Percentiles rank a stretch among this genome's conserved stretches.
These are phyloP conservation scores for Magallana gigas DNA, from an alignment of 1,140 invertebrate species.

Conservation along the genomic window DNA sequence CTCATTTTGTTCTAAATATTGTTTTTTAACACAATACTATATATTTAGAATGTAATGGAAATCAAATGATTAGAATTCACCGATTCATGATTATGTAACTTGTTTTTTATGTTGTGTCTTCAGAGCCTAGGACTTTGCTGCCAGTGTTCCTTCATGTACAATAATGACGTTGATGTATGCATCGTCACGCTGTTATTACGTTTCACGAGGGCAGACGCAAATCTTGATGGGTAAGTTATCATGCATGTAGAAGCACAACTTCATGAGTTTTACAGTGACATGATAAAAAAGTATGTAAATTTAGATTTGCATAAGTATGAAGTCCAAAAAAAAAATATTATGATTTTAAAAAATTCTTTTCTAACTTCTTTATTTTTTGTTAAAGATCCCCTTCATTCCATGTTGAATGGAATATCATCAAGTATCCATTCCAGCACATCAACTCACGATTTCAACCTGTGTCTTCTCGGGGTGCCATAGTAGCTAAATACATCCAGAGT, in stretches of 20 bases:
- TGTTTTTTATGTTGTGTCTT: conserved; percentile 38
- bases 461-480: conserved; percentile 66
- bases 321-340: too few relatives aligned
- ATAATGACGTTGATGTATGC: conserved; percentile 62
- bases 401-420: conserved; percentile 68
- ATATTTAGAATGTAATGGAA: too few relatives aligned
- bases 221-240: conserved; percentile 34
- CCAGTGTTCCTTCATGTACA: conserved; percentile 69
- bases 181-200: conserved; percentile 68
- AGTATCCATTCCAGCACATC: conserved; percentile 69
- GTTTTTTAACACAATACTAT: too few relatives aligned
- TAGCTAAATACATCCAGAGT: conserved; percentile 69
- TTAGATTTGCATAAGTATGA: too few relatives aligned
- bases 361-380: too few relatives aligned
- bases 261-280: too few relatives aligned
- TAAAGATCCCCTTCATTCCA: conserved; percentile 51
- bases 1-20: too few relatives aligned
- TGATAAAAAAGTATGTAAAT: too few relatives aligned
- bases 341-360: too few relatives aligned
- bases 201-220: conserved; percentile 54
- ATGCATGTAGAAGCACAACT: too few relatives aligned
- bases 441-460: conserved; percentile 66
- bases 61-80: too few relatives aligned
- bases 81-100: not conserved
- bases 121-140: conserved; percentile 72